phyloP scores from a whole-genome alignment of 2,888 invertebrate genomes.

The Epinotia ramella region DNA sequence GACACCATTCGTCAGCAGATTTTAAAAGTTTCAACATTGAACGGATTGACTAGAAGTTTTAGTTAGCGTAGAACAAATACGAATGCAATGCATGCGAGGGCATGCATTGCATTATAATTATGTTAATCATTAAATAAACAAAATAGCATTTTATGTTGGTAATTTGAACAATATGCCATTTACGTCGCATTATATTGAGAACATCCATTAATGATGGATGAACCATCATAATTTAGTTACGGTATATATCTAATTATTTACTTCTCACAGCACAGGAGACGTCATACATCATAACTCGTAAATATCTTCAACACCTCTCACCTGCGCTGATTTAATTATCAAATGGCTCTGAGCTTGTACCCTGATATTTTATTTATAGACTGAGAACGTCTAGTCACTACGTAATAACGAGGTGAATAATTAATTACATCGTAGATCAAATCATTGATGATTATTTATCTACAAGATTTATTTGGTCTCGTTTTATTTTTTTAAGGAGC shows the following conservation, averaged over 20 bases:
- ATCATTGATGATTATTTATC: conserved; percentile 20
- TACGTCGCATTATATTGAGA: not conserved
- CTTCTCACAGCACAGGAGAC: not conserved
- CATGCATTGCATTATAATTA: too few relatives aligned
- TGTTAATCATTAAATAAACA: too few relatives aligned
- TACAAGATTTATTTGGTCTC: conserved; percentile 7
- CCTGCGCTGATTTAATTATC: conserved; percentile 19
- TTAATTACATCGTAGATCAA: conserved; percentile 22
- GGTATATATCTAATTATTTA: not conserved
- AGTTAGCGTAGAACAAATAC: not conserved
- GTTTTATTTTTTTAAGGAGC: not conserved
- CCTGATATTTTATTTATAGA: conserved; percentile 28
- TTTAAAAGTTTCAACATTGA: conserved; percentile 12
- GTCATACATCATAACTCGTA: not conserved
- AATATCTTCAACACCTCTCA: conserved; percentile 24
- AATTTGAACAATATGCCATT: not conserved
- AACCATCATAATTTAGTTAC: not conserved
- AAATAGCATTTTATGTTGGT: not conserved
- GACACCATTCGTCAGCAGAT: conserved; percentile 25
- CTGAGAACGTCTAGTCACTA: conserved; percentile 1
- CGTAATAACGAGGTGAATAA: conserved; percentile 15
- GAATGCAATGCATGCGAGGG: too few relatives aligned
- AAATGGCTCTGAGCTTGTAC: conserved; percentile 20
- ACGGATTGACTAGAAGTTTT: not conserved
- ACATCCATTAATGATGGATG: not conserved